Conservation (phyloP, 2,888 invertebrate genomes). For the Drosophila monieri region DNA sequence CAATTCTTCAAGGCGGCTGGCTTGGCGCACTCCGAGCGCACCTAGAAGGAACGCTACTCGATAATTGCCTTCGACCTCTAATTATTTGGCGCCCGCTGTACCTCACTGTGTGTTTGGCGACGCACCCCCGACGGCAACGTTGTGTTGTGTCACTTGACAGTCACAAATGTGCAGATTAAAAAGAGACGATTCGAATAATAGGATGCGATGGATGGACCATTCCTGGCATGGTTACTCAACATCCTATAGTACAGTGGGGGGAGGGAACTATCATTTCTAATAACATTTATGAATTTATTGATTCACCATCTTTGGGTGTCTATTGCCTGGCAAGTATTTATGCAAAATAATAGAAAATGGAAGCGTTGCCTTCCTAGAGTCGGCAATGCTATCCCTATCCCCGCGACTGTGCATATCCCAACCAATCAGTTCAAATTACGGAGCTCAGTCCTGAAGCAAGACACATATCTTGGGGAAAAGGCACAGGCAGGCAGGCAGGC, state of each 20-base stretch:
- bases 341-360: neutral
- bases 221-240: constrained; percentile 5
- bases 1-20: constrained; percentile 16
- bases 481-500: neutral
- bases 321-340: constrained; percentile 21
- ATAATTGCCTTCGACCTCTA: constrained; percentile 34
- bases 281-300: too few species aligned
- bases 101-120: constrained; percentile 5
- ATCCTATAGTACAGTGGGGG: too few species aligned
- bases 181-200: constrained; percentile 30
- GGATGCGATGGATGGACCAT: constrained; percentile 28
- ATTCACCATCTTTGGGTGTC: too few species aligned
- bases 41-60: constrained; percentile 5
- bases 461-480: constrained; percentile 24
- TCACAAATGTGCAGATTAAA: constrained; percentile 61
- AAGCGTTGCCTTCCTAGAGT: neutral
- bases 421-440: constrained; percentile 44
- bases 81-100: neutral
- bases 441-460: constrained; percentile 33
- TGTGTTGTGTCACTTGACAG: constrained; percentile 56
- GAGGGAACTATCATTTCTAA: too few species aligned
- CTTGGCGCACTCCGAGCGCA: constrained; percentile 4
- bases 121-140: constrained; percentile 42
- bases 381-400: constrained; percentile 5
- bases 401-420: constrained; percentile 24